phyloP scores from a whole-genome alignment of 2,888 invertebrate species.

The Drosophila seclusa region DNA sequence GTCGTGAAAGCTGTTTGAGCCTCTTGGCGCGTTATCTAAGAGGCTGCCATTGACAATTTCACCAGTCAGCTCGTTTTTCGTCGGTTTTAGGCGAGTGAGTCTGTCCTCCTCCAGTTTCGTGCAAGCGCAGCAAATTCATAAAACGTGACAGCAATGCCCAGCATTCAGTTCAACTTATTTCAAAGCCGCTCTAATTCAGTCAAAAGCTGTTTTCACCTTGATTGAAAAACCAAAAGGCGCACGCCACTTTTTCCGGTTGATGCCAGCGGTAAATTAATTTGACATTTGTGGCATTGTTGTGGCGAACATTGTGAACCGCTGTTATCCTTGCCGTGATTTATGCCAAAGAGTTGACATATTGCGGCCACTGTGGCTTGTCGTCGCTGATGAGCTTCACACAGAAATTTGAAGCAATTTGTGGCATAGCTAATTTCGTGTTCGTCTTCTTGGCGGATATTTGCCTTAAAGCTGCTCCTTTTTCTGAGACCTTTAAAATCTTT shows the following conservation, averaged over 20 bases:
- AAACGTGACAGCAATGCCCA: conserved; percentile 72
- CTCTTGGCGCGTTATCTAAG: conserved; percentile 57
- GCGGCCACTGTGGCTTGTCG: conserved; percentile 13
- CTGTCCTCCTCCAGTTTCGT: conserved; percentile 10
- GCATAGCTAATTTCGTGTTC: conserved; percentile 16
- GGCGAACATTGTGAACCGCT: conserved; percentile 44
- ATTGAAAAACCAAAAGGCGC: conserved; percentile 70
- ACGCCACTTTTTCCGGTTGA: conserved; percentile 43
- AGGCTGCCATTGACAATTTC: conserved; percentile 55
- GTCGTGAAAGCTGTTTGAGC: conserved; percentile 54
- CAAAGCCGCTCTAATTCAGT: conserved; percentile 1
- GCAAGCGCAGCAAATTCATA: conserved; percentile 66
- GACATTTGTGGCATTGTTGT: conserved; percentile 68
- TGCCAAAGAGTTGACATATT: conserved; percentile 64
- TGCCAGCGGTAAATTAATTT: conserved; percentile 74
- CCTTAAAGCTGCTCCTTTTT: not conserved
- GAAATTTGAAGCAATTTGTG: conserved; percentile 38
- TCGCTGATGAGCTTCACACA: conserved; percentile 16
- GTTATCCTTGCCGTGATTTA: conserved; percentile 61
- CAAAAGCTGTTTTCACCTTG: conserved; percentile 53
- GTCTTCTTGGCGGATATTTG: not conserved
- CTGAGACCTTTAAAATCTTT: not conserved
- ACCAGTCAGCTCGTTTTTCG: conserved; percentile 59
- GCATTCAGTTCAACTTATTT: conserved; percentile 19
- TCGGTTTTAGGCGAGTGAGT: not conserved